Base-by-base conservation (phyloP, 2,888 invertebrate genomes). In the Cerastis leucographa region DNA sequence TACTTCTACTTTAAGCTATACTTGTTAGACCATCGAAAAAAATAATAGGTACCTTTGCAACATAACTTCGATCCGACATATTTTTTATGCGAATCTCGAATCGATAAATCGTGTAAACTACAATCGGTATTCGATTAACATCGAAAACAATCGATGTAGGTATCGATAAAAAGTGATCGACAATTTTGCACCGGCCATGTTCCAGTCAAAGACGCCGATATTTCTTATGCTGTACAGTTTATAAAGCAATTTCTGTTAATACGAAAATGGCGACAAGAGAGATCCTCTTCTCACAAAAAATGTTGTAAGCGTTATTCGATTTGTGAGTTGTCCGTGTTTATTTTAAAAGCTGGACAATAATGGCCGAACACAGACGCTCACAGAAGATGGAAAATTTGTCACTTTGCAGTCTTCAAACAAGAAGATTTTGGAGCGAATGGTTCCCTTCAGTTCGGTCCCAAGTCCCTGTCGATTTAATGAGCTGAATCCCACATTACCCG, bases 241-340 rank as follows among this genome's bases (percentile, higher is more conserved):
- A 89, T 88, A 90, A 87, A 87, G 90, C 89, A 88, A 91, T 92
- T 90, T 90, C 88, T 88, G 87, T 88, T 86, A 89, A 88, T 87
- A 87, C 83, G 83, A 89, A 89, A 89, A 89, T 87, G 87, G 86
- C 86, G 90, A 88, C 87, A 89, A 81, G 76, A 85, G 74, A 79
- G 76, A 66, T 66, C 71, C 70, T 64, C 64, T 71, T 76, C 78
- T 78, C 77, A 80, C 78, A 90, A 91, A 91, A 91, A 84, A 83
- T 76, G 40, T 79, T 82, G 82, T 78, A 81, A 65, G 56, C 68
- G 78, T 79, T 83, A 83, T 86, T 80, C 80, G 54, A 69, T 67
- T 82, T 54, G 79, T 88, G 80, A 85, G 80, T 35, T 80, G 81
- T 51, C 83, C 59, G 49, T 56, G 69, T 42, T 75, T 74, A 67